Evolutionary conservation across 2,797 vertebrate species (phyloP), one percentile per base, ranked within the genome.

Genomic region (Tamandua tetradactyla): DNA sequence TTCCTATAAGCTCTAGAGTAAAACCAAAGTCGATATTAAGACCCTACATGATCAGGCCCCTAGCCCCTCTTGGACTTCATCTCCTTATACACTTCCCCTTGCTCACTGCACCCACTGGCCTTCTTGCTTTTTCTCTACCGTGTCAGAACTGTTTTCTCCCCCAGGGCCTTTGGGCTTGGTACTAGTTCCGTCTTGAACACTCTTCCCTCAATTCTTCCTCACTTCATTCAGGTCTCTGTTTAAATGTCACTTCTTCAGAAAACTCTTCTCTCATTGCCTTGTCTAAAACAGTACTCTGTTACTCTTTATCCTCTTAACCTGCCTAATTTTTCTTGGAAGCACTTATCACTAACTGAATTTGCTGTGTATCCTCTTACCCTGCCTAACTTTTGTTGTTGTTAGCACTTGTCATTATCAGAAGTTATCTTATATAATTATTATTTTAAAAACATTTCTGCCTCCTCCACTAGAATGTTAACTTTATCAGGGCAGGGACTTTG

Each of bases 321-420:
- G 81, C 66, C 66, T 75, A 11, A 80, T 49, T 89, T 95, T 82
- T 84, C 85, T 78, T 84, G 66, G 82, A 80, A 71, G 49, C 17
- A 76, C 42, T 75, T 49, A 49, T 40, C 17, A 42, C n/a, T 80
- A 23, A 52, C 47, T 57, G 71, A 47, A 66, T 71, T 92, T 32
- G 57, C 32, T 66, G 37, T 92, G 78, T 35, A 40, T 23, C 55
- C 47, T 84, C 40, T 72, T 71, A 64, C 27, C 22, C 27, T 62
- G 23, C 42, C n/a, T 84, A 11, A 61, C 17, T 55, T 55, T 55
- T 55, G 52, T 61, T 76, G 76, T 85, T 90, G 78, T 61, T 78
- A 69, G 35, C 25, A 78, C 25, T 87, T 62, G n/a, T 52, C 35
- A 81, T 75, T 93, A 22, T 86, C 44, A 2, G 87, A 71, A 12